Percentiles rank a stretch among this genome's conserved stretches.
Conservation (phyloP, 2,888 invertebrate species). For the Dasypolia templi region DNA sequence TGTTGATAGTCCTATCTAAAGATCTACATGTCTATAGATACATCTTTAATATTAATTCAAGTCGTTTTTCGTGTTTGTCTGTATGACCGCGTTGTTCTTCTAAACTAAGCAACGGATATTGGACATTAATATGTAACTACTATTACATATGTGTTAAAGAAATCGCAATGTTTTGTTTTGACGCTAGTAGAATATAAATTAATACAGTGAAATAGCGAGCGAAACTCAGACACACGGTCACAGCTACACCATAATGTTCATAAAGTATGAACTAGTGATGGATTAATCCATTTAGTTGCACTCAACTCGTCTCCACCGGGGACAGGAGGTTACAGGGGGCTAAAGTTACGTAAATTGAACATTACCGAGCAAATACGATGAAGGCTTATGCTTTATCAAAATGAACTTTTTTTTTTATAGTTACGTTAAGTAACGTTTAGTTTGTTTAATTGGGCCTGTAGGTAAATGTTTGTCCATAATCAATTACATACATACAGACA, state of each 20-base stretch:
- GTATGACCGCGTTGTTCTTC: not conserved
- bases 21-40: not conserved
- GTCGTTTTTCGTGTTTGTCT: not conserved
- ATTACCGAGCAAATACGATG: not conserved
- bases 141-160: not conserved
- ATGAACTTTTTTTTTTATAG: too few species aligned
- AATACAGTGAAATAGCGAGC: conserved; percentile 1
- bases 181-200: not conserved
- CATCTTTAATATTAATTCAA: not conserved
- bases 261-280: conserved; percentile 71
- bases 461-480: too few species aligned
- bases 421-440: too few species aligned
- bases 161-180: not conserved
- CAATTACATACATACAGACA: too few species aligned
- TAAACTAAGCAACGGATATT: not conserved
- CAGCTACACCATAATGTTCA: too few species aligned
- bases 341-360: not conserved
- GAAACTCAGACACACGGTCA: not conserved
- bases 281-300: conserved; percentile 72
- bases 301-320: conserved; percentile 51
- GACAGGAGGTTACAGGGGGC: too few species aligned
- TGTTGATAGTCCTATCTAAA: not conserved
- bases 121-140: not conserved
- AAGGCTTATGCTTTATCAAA: not conserved
- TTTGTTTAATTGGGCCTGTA: too few species aligned